phyloP scores from a whole-genome alignment of 2,888 invertebrate genomes.

The Agrotis segetum region DNA sequence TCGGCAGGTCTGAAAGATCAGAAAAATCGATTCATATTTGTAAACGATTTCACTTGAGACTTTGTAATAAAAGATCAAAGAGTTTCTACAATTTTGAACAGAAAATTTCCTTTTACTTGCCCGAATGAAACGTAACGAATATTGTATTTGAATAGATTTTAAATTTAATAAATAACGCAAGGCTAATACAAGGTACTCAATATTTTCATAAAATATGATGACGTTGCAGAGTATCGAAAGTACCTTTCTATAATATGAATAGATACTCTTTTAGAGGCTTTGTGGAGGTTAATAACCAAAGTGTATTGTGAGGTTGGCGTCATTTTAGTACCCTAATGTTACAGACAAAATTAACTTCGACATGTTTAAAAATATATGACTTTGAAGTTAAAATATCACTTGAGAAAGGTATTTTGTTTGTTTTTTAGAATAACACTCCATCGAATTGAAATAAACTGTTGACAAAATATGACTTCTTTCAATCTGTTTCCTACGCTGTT shows the following conservation, averaged over 20 bases:
- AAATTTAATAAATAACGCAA: not conserved
- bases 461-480: no score
- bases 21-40: no score
- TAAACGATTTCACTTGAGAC: not conserved
- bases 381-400: not conserved
- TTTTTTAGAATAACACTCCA: no score
- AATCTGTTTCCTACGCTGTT: no score
- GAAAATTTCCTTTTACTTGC: not conserved
- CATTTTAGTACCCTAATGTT: not conserved
- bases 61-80: not conserved
- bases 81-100: not conserved
- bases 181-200: constrained; percentile 1
- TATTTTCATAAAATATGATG: constrained; percentile 33
- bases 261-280: constrained; percentile 16
- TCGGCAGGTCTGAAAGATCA: not conserved
- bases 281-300: constrained; percentile 29
- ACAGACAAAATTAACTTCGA: constrained; percentile 9
- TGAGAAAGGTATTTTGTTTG: not conserved
- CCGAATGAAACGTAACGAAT: not conserved
- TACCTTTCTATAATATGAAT: not conserved
- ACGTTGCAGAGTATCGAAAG: constrained; percentile 22
- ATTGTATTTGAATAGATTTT: not conserved
- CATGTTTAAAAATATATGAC: not conserved
- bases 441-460: no score
- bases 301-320: constrained; percentile 6